Evolutionary conservation across 2,797 vertebrate species (phyloP), one percentile per base, ranked within the genome.

Genomic region (Nasua narica): DNA sequence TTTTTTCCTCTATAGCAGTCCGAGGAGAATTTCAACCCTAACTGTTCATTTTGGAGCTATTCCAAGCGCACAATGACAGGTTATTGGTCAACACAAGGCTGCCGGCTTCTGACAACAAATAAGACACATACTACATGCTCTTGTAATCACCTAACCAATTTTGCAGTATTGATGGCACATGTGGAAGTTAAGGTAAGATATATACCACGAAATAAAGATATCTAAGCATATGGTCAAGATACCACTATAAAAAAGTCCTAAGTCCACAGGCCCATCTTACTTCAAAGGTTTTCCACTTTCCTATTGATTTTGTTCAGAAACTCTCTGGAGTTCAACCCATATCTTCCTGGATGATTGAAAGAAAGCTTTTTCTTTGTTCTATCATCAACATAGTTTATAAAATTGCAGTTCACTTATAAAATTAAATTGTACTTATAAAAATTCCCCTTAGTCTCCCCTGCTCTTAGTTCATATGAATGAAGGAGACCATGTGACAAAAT

Each of bases 21-120:
- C 1, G 99, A 99, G 97, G 99, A 99, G 98, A 99, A 99, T 99
- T 99, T 99, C 98, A 99, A 99, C 98, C 99, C 99, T 6, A 99
- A 99, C 98, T 99, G 99, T 98, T 99, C 99, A 0, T 99, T 99
- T 98, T 99, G 99, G 99, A 99, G 99, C 98, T 99, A 99, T 98
- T 99, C 99, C 18, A 99, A 99, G 98, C 99, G 99, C 91, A 99
- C 99, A 25, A 99, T 99, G 99, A 99, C 98, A 0, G 99, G 99
- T 7, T 99, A 99, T 98, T 99, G 99, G 99, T 99, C 99, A 18
- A 99, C 99, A 1, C 99, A 99, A 98, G 99, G 99, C 98, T 99
- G 99, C 93, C 99, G 99, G 56, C 98, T 99, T 91, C 98, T 99
- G 19, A 99, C 98, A 67, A 99, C 99, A 79, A 99, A 99, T 98